Evolutionary conservation across 2,888 invertebrate genomes (phyloP).

Genomic region (Eupeodes luniger): DNA sequence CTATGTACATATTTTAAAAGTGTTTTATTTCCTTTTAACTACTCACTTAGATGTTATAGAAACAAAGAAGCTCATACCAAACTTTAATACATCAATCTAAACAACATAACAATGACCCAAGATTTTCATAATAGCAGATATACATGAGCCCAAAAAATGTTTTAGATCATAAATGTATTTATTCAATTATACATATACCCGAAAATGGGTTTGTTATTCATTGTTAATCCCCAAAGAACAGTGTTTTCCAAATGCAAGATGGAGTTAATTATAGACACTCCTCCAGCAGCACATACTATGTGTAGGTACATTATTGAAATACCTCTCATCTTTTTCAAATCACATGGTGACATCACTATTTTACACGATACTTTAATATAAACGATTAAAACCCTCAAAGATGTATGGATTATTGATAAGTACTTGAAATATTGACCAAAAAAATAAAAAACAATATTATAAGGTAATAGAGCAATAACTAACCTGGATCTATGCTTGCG

Average conservation of each 20-base stretch:
- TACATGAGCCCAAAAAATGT: no score
- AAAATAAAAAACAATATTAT: conserved; percentile 10
- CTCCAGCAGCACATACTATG: conserved; percentile 4
- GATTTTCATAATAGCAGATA: no score
- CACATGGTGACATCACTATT: conserved; percentile 49
- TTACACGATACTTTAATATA: neutral
- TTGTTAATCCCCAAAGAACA: conserved; percentile 28
- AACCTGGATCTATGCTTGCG: conserved; percentile 71
- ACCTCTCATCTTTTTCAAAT: conserved; percentile 13
- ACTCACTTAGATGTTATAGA: no score
- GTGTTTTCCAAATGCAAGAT: neutral
- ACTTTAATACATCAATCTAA: no score
- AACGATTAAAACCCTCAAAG: neutral
- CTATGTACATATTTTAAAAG: no score
- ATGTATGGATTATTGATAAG: neutral
- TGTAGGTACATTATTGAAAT: neutral
- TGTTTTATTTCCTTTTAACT: no score
- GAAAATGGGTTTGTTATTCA: neutral
- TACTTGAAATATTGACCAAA: neutral
- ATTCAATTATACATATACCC: neutral
- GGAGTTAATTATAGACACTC: conserved; percentile 33
- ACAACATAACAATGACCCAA: no score
- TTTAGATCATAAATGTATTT: no score
- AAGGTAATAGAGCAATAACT: neutral
- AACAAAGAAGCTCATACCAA: no score